phyloP scores from a whole-genome alignment of 2,888 invertebrate genomes.

The Carcina quercana region DNA sequence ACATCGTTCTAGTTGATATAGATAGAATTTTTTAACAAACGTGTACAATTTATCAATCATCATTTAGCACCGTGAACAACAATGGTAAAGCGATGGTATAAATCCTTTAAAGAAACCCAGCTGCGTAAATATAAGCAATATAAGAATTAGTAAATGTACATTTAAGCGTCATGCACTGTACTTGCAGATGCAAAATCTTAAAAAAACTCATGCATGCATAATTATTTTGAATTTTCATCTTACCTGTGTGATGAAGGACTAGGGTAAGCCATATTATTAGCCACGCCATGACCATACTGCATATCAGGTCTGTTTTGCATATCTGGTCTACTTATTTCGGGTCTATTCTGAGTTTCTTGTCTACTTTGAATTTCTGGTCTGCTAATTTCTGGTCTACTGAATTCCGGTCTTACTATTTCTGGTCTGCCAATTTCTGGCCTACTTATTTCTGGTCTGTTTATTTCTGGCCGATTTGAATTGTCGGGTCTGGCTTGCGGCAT shows the following conservation, averaged over 20 bases:
- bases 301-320: constrained; percentile 31
- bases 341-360: constrained; percentile 29
- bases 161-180: too few relatives aligned
- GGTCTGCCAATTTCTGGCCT: constrained; percentile 33
- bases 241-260: constrained; percentile 67
- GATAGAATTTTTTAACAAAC: too few relatives aligned
- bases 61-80: too few relatives aligned
- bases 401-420: constrained; percentile 14
- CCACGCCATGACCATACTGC: constrained; percentile 54
- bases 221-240: constrained; percentile 8
- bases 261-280: constrained; percentile 59
- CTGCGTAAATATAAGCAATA: too few relatives aligned
- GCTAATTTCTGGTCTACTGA: constrained; percentile 60
- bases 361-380: constrained; percentile 45
- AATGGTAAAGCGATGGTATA: too few relatives aligned
- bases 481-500: constrained; percentile 45
- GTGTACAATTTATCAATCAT: too few relatives aligned
- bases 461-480: constrained; percentile 28
- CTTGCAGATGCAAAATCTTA: too few relatives aligned
- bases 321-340: constrained; percentile 9
- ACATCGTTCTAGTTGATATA: too few relatives aligned
- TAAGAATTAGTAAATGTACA: too few relatives aligned
- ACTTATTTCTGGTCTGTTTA: constrained; percentile 21
- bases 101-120: too few relatives aligned
- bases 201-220: neutral